A percentile compares a stretch with the other conserved stretches of the same genome.
Conservation (phyloP, 2,113 vertebrate genomes). For the Dolichotis patagonum region DNA sequence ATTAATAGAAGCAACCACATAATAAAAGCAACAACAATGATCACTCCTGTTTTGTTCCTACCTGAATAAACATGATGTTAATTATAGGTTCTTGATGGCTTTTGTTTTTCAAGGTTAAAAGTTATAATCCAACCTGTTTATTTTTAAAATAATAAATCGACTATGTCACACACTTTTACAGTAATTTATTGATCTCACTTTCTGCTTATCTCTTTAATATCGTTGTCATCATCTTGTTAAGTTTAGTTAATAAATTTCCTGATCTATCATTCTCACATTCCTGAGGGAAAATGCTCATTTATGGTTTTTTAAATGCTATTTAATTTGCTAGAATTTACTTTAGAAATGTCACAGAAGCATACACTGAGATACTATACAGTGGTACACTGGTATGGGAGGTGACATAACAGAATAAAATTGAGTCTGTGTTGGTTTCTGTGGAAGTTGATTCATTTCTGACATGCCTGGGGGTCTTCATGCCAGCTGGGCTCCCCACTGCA, state of each 20-base stretch:
- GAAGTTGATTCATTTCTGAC: neutral
- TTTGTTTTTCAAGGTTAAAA: neutral
- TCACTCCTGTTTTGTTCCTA: neutral
- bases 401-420: neutral
- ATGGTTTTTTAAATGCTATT: neutral
- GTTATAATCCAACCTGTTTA: neutral
- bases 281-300: neutral
- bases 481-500: neutral
- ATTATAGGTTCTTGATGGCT: neutral
- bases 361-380: neutral
- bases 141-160: neutral
- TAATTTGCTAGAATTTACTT: neutral
- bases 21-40: neutral
- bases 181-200: neutral
- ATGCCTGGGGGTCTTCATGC: too few relatives aligned
- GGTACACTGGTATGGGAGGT: neutral
- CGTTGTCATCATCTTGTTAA: neutral
- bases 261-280: neutral
- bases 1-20: neutral
- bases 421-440: neutral
- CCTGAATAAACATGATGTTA: neutral
- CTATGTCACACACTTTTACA: neutral
- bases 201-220: slow-evolving; percentile 10
- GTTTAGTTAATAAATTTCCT: slow-evolving; percentile 13
- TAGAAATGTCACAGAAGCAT: neutral